Percentiles rank a stretch among this genome's conserved stretches.
These are phyloP conservation scores for Cantharis nigra DNA, from an alignment of 2,888 invertebrate genomes.

Conservation along the genomic window DNA sequence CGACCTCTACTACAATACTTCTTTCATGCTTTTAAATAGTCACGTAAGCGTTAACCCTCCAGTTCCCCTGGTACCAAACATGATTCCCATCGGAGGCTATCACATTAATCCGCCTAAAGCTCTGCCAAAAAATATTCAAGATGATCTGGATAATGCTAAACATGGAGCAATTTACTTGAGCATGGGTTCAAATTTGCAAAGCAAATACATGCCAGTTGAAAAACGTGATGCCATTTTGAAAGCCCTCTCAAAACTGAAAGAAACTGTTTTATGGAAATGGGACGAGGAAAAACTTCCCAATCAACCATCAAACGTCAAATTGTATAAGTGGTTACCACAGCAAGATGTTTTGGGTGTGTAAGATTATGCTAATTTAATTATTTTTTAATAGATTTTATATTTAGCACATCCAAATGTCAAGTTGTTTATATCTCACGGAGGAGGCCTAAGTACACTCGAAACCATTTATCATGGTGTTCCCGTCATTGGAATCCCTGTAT, in stretches of 20 bases:
- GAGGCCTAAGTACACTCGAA: constrained; percentile 15
- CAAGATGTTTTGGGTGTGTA: constrained; percentile 42
- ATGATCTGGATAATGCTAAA: constrained; percentile 59
- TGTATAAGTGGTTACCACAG: constrained; percentile 45
- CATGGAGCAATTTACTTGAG: constrained; percentile 64
- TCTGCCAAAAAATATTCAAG: constrained; percentile 55
- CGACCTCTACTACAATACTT: constrained; percentile 39
- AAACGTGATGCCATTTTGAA: constrained; percentile 61
- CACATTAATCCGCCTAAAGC: constrained; percentile 49
- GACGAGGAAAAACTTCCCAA: constrained; percentile 57
- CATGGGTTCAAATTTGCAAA: constrained; percentile 64
- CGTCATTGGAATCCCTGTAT: constrained; percentile 7
- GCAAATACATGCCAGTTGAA: constrained; percentile 59
- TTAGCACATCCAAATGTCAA: constrained; percentile 25
- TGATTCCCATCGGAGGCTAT: constrained; percentile 63
- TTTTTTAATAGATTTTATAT: not conserved
- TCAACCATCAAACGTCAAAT: constrained; percentile 18
- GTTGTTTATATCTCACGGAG: constrained; percentile 20
- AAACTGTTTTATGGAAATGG: constrained; percentile 73
- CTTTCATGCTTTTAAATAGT: constrained; percentile 42
- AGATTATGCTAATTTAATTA: not conserved
- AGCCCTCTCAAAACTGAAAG: constrained; percentile 63
- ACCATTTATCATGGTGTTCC: constrained; percentile 15
- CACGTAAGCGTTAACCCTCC: constrained; percentile 60
- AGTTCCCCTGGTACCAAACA: constrained; percentile 60